Conservation (phyloP, 2,113 vertebrate genomes). For the Tupaia tana region DNA sequence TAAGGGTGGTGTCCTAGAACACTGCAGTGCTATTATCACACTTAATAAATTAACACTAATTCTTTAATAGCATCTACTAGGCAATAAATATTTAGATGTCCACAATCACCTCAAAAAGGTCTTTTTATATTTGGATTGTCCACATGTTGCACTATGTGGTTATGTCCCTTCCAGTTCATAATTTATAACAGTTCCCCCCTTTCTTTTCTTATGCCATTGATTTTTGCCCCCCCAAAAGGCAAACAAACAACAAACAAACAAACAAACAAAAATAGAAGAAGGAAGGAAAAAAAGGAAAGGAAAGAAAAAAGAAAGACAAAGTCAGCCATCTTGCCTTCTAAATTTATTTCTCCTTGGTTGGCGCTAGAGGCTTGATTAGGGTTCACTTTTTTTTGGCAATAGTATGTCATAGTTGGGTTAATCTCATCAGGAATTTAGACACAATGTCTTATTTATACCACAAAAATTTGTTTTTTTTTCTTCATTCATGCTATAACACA, state of each 20-base stretch:
- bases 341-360: neutral
- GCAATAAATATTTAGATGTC: neutral
- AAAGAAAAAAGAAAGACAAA: neutral
- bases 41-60: neutral
- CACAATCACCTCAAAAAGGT: neutral
- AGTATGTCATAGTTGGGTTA: neutral
- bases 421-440: neutral
- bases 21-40: neutral
- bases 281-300: too few species aligned
- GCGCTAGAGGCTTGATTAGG: neutral
- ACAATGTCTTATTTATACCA: neutral
- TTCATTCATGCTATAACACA: too few species aligned
- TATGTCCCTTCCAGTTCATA: neutral
- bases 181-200: neutral
- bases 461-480: too few species aligned
- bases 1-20: neutral
- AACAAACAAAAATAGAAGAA: too few species aligned
- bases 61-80: neutral
- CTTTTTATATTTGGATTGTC: slow-evolving; percentile 3
- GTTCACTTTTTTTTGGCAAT: neutral
- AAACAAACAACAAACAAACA: too few species aligned
- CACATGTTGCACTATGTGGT: neutral
- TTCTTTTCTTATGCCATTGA: neutral
- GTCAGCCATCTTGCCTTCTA: neutral
- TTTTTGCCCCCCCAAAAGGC: too few species aligned